phyloP scores from a whole-genome alignment of 2,113 vertebrate genomes.

The Circaetus gallicus region DNA sequence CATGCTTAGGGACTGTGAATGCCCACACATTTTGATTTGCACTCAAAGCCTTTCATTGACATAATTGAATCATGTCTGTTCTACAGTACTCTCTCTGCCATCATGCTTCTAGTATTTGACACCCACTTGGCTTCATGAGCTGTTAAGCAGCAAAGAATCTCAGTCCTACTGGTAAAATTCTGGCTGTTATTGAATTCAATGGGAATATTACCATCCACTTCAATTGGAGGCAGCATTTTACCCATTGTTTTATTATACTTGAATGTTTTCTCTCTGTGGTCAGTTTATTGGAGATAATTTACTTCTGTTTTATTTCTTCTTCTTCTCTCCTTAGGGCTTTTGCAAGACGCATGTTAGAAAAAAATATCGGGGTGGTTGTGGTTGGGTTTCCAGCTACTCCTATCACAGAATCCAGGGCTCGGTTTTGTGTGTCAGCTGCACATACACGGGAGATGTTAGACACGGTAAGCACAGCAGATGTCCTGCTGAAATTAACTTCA shows the following conservation, averaged over 20 bases:
- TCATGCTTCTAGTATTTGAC: background rate
- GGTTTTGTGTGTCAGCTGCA: slow-evolving; percentile 88
- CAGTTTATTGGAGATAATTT: background rate
- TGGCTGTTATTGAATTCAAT: background rate
- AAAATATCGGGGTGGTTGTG: slow-evolving; percentile 87
- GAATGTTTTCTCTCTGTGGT: slow-evolving; percentile 1
- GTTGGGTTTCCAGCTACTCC: slow-evolving; percentile 94
- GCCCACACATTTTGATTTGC: background rate
- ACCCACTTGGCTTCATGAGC: background rate
- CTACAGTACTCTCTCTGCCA: background rate
- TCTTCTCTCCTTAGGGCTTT: slow-evolving; percentile 78
- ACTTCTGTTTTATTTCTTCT: background rate
- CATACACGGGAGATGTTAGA: slow-evolving; percentile 89
- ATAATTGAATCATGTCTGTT: background rate
- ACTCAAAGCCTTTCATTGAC: background rate
- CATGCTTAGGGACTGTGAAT: background rate
- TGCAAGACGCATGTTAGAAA: slow-evolving; percentile 82
- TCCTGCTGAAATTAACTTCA: slow-evolving; percentile 34
- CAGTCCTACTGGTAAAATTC: background rate
- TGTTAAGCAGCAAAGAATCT: background rate
- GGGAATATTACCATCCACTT: background rate
- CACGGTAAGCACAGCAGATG: slow-evolving; percentile 71
- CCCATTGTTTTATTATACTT: background rate
- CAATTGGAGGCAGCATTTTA: background rate
- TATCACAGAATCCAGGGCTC: slow-evolving; percentile 85